Evolutionary conservation across 2,797 vertebrate genomes (phyloP).

Genomic region (Lagodon rhomboides): DNA sequence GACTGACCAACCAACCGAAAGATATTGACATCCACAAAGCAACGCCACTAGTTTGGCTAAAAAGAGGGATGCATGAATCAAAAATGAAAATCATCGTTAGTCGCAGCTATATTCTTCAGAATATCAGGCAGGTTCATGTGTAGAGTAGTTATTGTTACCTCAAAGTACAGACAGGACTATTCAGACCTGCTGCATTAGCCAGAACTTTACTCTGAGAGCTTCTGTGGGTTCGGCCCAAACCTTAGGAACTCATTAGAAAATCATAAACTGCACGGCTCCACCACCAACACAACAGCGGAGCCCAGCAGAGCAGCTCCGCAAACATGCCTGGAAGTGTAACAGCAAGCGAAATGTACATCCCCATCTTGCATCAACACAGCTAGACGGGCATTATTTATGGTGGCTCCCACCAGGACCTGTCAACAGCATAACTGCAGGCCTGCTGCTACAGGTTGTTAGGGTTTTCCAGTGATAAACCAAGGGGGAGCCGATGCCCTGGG

Average conservation of each 20-base stretch:
- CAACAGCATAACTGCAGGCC: constrained; percentile 51
- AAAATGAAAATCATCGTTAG: no score
- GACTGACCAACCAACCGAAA: no score
- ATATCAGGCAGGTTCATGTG: no score
- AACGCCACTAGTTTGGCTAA: no score
- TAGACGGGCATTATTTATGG: constrained; percentile 55
- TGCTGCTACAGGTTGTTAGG: constrained; percentile 65
- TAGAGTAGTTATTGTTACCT: no score
- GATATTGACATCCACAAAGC: no score
- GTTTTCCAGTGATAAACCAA: constrained; percentile 55
- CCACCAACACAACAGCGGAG: constrained; percentile 19
- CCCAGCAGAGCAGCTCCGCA: constrained; percentile 31
- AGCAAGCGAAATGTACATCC: constrained; percentile 33
- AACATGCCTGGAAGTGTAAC: constrained; percentile 42
- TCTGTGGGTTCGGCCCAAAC: neutral
- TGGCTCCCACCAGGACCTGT: constrained; percentile 49
- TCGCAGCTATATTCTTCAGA: no score
- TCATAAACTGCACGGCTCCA: constrained; percentile 24
- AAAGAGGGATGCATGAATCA: no score
- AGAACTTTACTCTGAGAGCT: constrained; percentile 6
- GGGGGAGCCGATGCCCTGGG: constrained; percentile 32
- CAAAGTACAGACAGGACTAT: constrained; percentile 3
- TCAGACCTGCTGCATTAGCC: constrained; percentile 5
- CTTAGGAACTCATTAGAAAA: constrained; percentile 34
- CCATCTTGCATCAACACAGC: constrained; percentile 48